These are phyloP conservation scores for Poeciliopsis prolifica DNA, from an alignment of 2,113 vertebrate genomes.

Conservation along the genomic window DNA sequence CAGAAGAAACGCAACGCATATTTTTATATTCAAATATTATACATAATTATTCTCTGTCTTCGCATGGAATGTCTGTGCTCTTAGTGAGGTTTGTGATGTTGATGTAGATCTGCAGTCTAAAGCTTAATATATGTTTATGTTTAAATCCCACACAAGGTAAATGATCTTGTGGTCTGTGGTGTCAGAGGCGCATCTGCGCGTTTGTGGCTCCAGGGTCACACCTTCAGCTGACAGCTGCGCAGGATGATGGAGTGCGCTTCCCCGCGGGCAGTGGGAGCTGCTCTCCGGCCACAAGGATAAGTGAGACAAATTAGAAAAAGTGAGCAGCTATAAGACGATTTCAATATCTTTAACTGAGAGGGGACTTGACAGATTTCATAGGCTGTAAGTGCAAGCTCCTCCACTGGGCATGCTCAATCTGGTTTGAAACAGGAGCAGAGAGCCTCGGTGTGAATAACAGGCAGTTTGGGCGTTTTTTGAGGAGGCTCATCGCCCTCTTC, in stretches of 20 bases:
- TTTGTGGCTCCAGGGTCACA: constrained; percentile 50
- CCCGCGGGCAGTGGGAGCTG: background rate
- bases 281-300: constrained; percentile 1
- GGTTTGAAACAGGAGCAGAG: constrained; percentile 26
- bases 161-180: no score
- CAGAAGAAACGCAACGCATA: background rate
- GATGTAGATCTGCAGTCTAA: background rate
- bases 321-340: constrained; percentile 10
- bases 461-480: constrained; percentile 50
- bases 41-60: background rate
- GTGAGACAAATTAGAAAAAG: constrained; percentile 12
- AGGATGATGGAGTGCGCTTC: constrained; percentile 5
- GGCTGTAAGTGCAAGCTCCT: constrained; percentile 19
- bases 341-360: constrained; percentile 28
- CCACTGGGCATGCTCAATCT: constrained; percentile 66
- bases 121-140: no score
- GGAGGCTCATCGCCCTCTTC: constrained; percentile 29
- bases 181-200: constrained; percentile 18
- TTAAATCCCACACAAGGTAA: background rate
- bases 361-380: constrained; percentile 22
- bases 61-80: background rate
- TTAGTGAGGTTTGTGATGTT: background rate
- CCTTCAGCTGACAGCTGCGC: constrained; percentile 50
- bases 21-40: background rate
- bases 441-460: constrained; percentile 52